phyloP scores from a whole-genome alignment of 2,888 invertebrate species.

The Himalopsyche kuldschensis region DNA sequence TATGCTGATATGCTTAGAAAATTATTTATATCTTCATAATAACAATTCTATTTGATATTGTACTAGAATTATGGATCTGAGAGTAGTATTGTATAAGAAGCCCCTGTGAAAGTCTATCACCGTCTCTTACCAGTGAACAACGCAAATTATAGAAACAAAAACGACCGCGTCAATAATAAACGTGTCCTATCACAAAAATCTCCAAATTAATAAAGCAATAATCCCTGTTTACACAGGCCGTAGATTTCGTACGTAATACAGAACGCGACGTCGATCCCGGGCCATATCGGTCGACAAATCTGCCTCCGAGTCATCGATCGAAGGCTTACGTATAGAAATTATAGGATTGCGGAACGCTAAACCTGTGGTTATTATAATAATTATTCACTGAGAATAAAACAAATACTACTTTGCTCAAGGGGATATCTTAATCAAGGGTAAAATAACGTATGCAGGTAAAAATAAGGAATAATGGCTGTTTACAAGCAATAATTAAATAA shows the following conservation, averaged over 20 bases:
- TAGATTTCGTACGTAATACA: constrained; percentile 12
- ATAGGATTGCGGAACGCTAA: neutral
- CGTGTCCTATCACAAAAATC: constrained; percentile 21
- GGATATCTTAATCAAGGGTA: neutral
- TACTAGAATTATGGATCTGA: no score
- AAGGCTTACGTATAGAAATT: neutral
- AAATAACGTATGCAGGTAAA: neutral
- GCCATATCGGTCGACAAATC: neutral
- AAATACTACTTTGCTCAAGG: neutral
- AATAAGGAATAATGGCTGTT: neutral
- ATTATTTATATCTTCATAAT: no score
- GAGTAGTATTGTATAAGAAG: no score
- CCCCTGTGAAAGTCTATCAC: no score
- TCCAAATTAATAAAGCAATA: constrained; percentile 25
- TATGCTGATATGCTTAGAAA: no score
- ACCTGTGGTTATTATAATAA: neutral
- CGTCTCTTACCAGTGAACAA: neutral
- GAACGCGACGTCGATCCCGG: neutral
- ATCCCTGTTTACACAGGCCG: constrained; percentile 15
- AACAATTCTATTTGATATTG: no score
- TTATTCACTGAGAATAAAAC: neutral
- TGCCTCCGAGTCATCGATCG: neutral
- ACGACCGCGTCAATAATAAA: neutral
- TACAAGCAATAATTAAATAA: neutral
- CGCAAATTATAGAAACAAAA: neutral